Percentiles rank a stretch among this genome's conserved stretches.
Conservation (phyloP, 1,140 invertebrate species). For the Drosophila ercepeae region DNA sequence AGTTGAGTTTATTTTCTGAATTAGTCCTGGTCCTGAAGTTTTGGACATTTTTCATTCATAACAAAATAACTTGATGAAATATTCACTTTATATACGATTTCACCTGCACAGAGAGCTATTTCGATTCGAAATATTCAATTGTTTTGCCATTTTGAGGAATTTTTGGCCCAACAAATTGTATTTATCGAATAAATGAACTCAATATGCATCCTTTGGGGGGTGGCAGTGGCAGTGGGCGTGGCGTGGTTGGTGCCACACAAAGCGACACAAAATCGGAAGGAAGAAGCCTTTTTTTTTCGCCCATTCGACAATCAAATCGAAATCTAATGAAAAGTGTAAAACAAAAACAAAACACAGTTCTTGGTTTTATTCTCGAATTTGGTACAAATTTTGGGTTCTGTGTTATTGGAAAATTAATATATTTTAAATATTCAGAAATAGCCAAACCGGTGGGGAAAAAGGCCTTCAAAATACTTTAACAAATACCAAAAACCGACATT, state of each 20-base stretch:
- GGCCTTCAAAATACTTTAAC: slow-evolving; percentile 63
- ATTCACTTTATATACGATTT: background rate
- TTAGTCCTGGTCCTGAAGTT: background rate
- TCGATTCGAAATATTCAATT: slow-evolving; percentile 17
- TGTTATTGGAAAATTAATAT: slow-evolving; percentile 43
- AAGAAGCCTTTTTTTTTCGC: slow-evolving; percentile 10
- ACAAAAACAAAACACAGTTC: slow-evolving; percentile 15
- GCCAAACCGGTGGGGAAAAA: slow-evolving; percentile 15
- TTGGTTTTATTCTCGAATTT: slow-evolving; percentile 5
- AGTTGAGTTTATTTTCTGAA: background rate
- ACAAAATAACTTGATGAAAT: background rate
- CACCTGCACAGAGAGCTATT: slow-evolving; percentile 43
- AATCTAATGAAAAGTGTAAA: slow-evolving; percentile 29
- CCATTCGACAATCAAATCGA: slow-evolving; percentile 23
- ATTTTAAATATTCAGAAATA: slow-evolving; percentile 51
- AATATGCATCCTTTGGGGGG: background rate
- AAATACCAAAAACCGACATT: slow-evolving; percentile 70
- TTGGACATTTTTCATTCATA: background rate
- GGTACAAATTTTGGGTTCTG: slow-evolving; percentile 2
- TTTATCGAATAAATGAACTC: slow-evolving; percentile 4
- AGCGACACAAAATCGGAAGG: background rate
- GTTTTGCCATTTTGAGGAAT: slow-evolving; percentile 6
- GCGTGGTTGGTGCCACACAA: too few species aligned
- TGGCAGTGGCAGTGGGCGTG: too few species aligned
- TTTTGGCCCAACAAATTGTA: slow-evolving; percentile 3